Evolutionary conservation across 2,888 invertebrate genomes (phyloP).

Genomic region (Cheilosia soror): DNA sequence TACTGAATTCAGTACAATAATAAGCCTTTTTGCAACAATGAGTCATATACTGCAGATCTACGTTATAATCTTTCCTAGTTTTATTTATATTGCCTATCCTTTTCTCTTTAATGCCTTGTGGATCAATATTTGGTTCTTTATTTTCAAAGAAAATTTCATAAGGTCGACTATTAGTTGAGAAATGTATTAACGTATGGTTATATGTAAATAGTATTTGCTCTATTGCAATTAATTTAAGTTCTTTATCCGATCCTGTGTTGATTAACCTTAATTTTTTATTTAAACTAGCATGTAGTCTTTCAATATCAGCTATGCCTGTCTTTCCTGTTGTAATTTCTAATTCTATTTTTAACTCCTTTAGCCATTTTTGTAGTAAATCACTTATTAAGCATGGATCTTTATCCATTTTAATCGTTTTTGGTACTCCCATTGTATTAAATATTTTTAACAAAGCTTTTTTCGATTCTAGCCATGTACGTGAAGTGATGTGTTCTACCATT

Average conservation of each 20-base stretch:
- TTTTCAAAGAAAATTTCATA: slow-evolving; percentile 12
- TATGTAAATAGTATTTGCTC: slow-evolving; percentile 9
- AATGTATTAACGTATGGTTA: slow-evolving; percentile 17
- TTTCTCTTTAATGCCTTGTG: too few species aligned
- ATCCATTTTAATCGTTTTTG: slow-evolving; percentile 37
- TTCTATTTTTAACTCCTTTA: slow-evolving; percentile 48
- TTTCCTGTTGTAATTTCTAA: slow-evolving; percentile 55
- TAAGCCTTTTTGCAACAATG: too few species aligned
- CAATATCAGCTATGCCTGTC: slow-evolving; percentile 60
- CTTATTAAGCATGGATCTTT: slow-evolving; percentile 44
- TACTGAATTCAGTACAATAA: too few species aligned
- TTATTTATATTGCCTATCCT: too few species aligned
- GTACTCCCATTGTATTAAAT: too few species aligned
- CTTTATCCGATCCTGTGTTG: slow-evolving; percentile 31
- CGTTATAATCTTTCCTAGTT: not conserved
- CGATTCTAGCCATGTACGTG: slow-evolving; percentile 45
- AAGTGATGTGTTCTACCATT: slow-evolving; percentile 48
- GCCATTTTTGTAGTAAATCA: slow-evolving; percentile 42
- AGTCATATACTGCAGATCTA: slow-evolving; percentile 10
- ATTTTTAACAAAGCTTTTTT: slow-evolving; percentile 7
- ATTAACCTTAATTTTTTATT: slow-evolving; percentile 63
- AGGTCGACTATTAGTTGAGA: not conserved
- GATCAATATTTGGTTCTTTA: not conserved
- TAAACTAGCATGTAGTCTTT: slow-evolving; percentile 62
- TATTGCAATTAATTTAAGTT: slow-evolving; percentile 17